Base-by-base conservation (phyloP, 1,140 invertebrate genomes). In the Pogonomyrmex barbatus region DNA sequence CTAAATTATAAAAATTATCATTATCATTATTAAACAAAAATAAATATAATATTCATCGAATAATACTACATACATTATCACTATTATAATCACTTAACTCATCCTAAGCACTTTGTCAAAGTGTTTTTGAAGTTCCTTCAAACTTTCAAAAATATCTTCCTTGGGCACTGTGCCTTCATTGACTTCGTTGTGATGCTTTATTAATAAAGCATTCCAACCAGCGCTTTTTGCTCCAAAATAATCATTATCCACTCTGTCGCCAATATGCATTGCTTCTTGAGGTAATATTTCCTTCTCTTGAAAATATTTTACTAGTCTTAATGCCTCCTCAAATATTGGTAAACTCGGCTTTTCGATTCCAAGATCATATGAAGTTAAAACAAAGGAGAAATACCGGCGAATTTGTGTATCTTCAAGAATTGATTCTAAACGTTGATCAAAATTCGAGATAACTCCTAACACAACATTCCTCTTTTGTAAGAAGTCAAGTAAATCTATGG, bases 361-460 rank as follows among this genome's bases (percentile, higher is more conserved):
- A 65, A 96, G 95, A 54, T 96, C 95, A 90, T 98, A 98, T 0
- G 98, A 98, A 2, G 96, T 96, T 24, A 98, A 81, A 63, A 98
- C 95, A 95, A 98, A 99, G 88, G 97, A 96, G 95, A 99, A 98
- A 91, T 97, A 97, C 42, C 96, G 93, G 62, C 95, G 91, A 5
- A 99, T 93, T 39, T 96, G 96, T 12, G 97, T 95, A 86, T 96
- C 96, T 3, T 92, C 76, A 39, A 99, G 94, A 78, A 98, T 96
- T 3, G 95, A 94, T 70, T 96, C 95, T 0, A 99, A 94, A 76
- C 98, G 96, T 65, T 97, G 96, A 95, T 99, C 98, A 95, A 97
- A 98, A 95, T 99, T 99, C 14, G 98, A 98, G 88, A 99, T 97
- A 0, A 98, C 96, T 24, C 98, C 98, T 36, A 99, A 86, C 4